Evolutionary conservation across 2,113 vertebrate species (phyloP).

Genomic region (Hypomesus transpacificus): DNA sequence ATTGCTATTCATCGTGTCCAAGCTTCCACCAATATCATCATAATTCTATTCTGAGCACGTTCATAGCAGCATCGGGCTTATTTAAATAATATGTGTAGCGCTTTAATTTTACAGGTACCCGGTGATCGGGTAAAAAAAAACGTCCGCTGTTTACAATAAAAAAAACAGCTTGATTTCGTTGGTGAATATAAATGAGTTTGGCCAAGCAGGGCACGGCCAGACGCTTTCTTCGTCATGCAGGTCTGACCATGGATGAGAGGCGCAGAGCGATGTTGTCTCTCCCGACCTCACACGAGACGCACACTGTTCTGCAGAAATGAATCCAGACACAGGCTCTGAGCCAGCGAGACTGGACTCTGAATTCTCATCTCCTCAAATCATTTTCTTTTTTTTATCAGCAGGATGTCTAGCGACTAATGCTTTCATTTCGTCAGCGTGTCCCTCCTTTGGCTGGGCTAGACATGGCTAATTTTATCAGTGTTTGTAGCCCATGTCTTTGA

Average conservation of each 20-base stretch:
- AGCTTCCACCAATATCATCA: constrained; percentile 54
- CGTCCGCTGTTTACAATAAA: constrained; percentile 44
- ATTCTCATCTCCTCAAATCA: constrained; percentile 22
- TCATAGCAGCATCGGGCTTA: constrained; percentile 52
- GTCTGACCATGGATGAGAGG: not conserved
- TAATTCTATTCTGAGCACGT: constrained; percentile 62
- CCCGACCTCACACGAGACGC: not conserved
- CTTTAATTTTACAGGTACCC: constrained; percentile 46
- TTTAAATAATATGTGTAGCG: constrained; percentile 53
- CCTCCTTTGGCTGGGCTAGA: constrained; percentile 2
- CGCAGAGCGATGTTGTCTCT: not conserved
- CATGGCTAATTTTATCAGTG: constrained; percentile 38
- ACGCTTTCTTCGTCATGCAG: constrained; percentile 18
- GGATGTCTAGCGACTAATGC: not conserved
- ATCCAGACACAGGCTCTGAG: constrained; percentile 6
- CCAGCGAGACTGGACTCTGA: constrained; percentile 25
- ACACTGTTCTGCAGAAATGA: constrained; percentile 22
- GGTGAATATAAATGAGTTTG: constrained; percentile 38
- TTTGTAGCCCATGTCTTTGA: constrained; percentile 32
- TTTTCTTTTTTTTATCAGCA: constrained; percentile 37
- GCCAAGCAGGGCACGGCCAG: constrained; percentile 11
- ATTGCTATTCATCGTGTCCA: constrained; percentile 13
- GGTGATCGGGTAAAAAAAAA: constrained; percentile 36
- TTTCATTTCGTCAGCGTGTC: constrained; percentile 13
- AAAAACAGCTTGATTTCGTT: constrained; percentile 41